Evolutionary conservation across 1,140 invertebrate species (phyloP).

Genomic region (Leguminivora glycinivorella): DNA sequence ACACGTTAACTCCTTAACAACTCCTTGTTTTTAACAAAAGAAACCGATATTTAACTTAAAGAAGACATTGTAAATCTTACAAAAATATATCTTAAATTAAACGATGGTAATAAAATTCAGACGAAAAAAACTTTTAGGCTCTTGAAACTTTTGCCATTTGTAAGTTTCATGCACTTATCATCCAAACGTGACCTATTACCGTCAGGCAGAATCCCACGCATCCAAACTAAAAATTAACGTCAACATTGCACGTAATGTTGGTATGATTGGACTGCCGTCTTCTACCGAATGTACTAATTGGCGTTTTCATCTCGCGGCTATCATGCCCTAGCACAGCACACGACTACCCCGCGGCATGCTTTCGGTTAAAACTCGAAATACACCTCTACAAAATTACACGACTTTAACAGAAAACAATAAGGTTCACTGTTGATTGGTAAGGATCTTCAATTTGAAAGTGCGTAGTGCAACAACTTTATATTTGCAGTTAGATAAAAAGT

Average conservation of each 20-base stretch:
- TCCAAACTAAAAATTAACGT: constrained; percentile 6
- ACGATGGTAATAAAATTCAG: too few species aligned
- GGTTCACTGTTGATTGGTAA: not conserved
- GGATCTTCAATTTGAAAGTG: constrained; percentile 8
- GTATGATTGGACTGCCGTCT: constrained; percentile 8
- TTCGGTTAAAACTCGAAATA: constrained; percentile 2
- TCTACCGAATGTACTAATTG: constrained; percentile 14
- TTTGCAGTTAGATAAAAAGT: not conserved
- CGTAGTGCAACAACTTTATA: constrained; percentile 14
- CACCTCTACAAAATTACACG: not conserved
- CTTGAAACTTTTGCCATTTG: not conserved
- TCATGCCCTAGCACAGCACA: constrained; percentile 11
- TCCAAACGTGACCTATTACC: not conserved
- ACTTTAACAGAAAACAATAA: not conserved
- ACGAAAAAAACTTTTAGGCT: too few species aligned
- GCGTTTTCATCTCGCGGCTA: not conserved
- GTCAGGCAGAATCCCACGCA: constrained; percentile 1
- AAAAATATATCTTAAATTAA: too few species aligned
- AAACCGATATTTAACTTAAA: too few species aligned
- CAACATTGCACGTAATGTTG: constrained; percentile 12
- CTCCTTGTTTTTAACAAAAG: too few species aligned
- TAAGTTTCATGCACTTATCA: not conserved
- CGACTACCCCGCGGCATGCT: constrained; percentile 10
- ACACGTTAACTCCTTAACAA: too few species aligned
- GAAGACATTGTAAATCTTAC: too few species aligned